Evolutionary conservation across 2,888 invertebrate genomes (phyloP), one percentile per base, ranked within the genome.

Genomic region (Acronicta aceris): DNA sequence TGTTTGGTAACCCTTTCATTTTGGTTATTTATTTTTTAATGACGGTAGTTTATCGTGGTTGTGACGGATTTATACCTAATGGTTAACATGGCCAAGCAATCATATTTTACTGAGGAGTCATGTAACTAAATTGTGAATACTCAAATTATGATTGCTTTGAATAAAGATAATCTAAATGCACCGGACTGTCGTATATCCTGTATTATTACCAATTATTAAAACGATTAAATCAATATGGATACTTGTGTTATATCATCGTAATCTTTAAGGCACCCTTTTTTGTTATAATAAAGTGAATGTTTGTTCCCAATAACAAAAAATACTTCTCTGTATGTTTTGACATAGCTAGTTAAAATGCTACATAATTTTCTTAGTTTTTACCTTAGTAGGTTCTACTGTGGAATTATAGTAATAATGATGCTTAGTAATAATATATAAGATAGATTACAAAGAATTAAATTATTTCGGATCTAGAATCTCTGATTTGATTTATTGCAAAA

Each of bases 1-100:
- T 63, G n/a, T 56, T 53, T 65, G 15, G 33, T 49, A 50, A 67
- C 69, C 49, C 42, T 46, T 46, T 48, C 15, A 48, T 38, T 49
- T 45, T 49, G 40, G 4, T 50, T 65, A 8, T 6, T 41, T 46
- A 13, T 54, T 54, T 50, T 48, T 40, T 12, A 40, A 48, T 43
- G 16, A 17, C 12, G 13, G 10, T 30, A 33, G 13, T 40, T 56
- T 51, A 16, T 9, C 13, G 15, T 51, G 30, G n/a, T 53, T 46
- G 15, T 30, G 2, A 30, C 10, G 25, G 16, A 38, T 40, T 15
- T 8, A 25, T 27, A 7, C 16, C n/a, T 17, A 38, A 8, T 49
- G 47, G 17, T 49, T 49, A 2, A 21, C 48, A 38, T 33, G 12
- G 27, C 27, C 5, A 47, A 47, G 2, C 16, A 33, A 48, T 33